Evolutionary conservation across 2,113 vertebrate species (phyloP).

Genomic region (Artemisiospiza belli): DNA sequence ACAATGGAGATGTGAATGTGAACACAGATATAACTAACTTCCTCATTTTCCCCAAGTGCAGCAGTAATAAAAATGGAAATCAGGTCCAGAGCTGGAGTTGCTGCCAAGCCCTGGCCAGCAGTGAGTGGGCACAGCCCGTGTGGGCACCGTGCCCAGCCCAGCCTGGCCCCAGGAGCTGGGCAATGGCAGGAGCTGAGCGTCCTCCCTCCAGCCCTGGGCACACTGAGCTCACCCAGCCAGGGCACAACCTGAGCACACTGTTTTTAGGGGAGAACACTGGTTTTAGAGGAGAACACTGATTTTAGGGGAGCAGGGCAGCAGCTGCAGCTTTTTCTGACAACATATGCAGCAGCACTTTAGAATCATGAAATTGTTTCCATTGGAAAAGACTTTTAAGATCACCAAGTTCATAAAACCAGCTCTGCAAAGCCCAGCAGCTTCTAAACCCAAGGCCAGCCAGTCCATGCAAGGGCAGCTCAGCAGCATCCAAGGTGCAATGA

Average conservation of each 20-base stretch:
- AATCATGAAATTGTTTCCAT: accelerated
- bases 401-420: background rate
- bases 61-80: constrained; percentile 53
- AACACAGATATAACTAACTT: background rate
- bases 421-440: background rate
- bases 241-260: accelerated
- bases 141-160: background rate
- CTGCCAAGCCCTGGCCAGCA: background rate
- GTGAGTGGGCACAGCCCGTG: accelerated
- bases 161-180: accelerated
- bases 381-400: background rate
- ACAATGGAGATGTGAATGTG: background rate
- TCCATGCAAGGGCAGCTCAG: background rate
- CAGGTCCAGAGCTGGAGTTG: background rate
- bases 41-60: background rate
- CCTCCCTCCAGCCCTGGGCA: background rate
- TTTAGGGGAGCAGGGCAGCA: background rate
- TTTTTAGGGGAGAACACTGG: too few species aligned
- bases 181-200: background rate
- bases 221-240: accelerated
- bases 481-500: background rate
- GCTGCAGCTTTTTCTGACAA: background rate
- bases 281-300: accelerated
- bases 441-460: background rate
- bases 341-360: background rate